These are phyloP conservation scores for Hydropsyche betteni DNA, from an alignment of 2,888 invertebrate species.

Conservation along the genomic window DNA sequence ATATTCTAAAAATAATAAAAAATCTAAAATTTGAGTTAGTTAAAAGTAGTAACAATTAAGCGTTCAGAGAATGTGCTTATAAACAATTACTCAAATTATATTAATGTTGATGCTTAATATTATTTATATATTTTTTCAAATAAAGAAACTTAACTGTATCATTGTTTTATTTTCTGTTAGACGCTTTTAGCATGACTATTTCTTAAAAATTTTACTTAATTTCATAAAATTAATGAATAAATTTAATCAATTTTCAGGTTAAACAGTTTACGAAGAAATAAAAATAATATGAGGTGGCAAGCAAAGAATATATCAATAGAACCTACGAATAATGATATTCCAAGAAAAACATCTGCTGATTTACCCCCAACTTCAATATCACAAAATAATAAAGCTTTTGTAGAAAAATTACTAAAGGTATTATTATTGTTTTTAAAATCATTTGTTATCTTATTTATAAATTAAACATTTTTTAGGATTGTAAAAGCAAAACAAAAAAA, in stretches of 20 bases:
- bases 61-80: no score
- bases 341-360: slow-evolving; percentile 69
- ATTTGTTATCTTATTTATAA: slow-evolving; percentile 6
- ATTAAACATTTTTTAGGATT: slow-evolving; percentile 69
- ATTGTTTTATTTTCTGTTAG: neutral
- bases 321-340: slow-evolving; percentile 60
- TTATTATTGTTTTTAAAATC: slow-evolving; percentile 16
- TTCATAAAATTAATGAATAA: neutral
- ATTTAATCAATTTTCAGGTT: slow-evolving; percentile 58
- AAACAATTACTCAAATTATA: no score
- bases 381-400: slow-evolving; percentile 97
- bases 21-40: no score
- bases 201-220: slow-evolving; percentile 2
- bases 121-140: no score
- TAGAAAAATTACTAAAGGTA: slow-evolving; percentile 95
- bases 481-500: slow-evolving; percentile 94
- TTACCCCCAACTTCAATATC: slow-evolving; percentile 90
- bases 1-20: no score
- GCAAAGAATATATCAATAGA: slow-evolving; percentile 70
- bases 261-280: slow-evolving; percentile 69
- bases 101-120: no score
- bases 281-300: slow-evolving; percentile 67
- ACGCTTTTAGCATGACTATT: neutral
- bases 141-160: neutral
- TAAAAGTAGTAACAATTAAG: no score